Base-by-base conservation (phyloP, 2,797 vertebrate genomes). In the Morus bassanus region DNA sequence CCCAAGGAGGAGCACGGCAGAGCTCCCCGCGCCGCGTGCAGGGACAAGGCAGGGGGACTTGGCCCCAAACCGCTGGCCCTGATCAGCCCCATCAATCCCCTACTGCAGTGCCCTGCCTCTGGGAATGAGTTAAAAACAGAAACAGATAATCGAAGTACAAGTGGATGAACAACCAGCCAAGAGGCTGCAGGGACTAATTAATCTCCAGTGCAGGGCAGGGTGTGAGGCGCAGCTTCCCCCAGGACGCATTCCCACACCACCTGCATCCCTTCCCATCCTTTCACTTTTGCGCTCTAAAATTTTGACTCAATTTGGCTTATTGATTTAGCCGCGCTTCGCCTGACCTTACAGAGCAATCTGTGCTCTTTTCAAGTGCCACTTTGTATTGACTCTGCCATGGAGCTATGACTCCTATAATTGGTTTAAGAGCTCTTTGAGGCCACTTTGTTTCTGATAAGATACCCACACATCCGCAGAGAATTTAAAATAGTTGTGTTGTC, bases 281-380 rank as follows among this genome's bases (percentile, higher is more conserved):
- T 46, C 73, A 15, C 60, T 77, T 77, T 31, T 0, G 14, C 41
- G 37, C 63, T 91, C 65, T 60, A 43, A 77, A 61, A 46, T 89
- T 84, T 84, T 68, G 85, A 70, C 88, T 93, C 92, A 63, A 6
- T 84, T 86, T 85, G 75, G 84, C 8, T 68, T 53, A 92, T 92
- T 50, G 95, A 89, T 95, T 46, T 25, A 23, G 70, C 64, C 10
- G 17, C 33, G 86, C 89, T 83, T 69, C 3, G 9, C 68, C 90
- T 92, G 92, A 93, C 96, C 95, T 93, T 79, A 27, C 78, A 5
- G 63, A 78, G 59, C 79, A 43, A 18, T 54, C 88, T 22, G 18
- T 89, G 89, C 89, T 88, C 95, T 72, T 88, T 76, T 70, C 92
- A 89, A 80, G 92, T 65, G 89, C 93, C 31, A 43, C 75, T 91